These are phyloP conservation scores for Seriola quinqueradiata DNA, from an alignment of 2,113 vertebrate species.

Conservation along the genomic window DNA sequence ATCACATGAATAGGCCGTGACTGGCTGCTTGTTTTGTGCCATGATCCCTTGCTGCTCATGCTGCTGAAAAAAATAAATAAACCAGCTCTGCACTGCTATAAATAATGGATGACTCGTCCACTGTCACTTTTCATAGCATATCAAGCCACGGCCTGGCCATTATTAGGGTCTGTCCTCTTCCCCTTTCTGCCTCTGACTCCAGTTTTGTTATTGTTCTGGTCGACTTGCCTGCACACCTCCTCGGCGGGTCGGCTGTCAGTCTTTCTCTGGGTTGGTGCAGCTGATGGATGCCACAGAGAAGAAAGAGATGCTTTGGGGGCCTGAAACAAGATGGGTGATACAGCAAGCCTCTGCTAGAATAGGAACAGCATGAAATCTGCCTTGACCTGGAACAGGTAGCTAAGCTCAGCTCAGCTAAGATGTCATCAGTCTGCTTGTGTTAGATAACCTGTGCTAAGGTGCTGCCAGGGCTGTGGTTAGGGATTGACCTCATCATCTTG, in stretches of 20 bases:
- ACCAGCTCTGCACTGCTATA: slow-evolving; percentile 80
- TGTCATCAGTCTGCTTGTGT: slow-evolving; percentile 44
- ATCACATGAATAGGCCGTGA: slow-evolving; percentile 80
- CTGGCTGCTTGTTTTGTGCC: slow-evolving; percentile 86
- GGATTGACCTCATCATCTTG: slow-evolving; percentile 64
- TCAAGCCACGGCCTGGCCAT: slow-evolving; percentile 82
- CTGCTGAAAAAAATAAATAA: slow-evolving; percentile 85
- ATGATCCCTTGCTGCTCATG: slow-evolving; percentile 83
- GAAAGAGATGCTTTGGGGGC: slow-evolving; percentile 66
- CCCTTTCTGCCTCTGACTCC: slow-evolving; percentile 75
- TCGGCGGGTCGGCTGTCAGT: slow-evolving; percentile 76
- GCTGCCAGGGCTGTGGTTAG: slow-evolving; percentile 44
- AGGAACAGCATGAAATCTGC: slow-evolving; percentile 43
- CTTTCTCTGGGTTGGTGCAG: slow-evolving; percentile 59
- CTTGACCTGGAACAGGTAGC: slow-evolving; percentile 60
- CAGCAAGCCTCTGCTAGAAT: slow-evolving; percentile 26
- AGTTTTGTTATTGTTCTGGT: slow-evolving; percentile 84
- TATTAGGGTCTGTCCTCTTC: slow-evolving; percentile 84
- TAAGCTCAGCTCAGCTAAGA: slow-evolving; percentile 51
- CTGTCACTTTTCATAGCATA: slow-evolving; percentile 87
- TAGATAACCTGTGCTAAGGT: slow-evolving; percentile 40
- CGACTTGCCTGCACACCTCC: slow-evolving; percentile 77
- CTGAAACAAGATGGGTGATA: slow-evolving; percentile 56
- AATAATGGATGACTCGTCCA: slow-evolving; percentile 88
- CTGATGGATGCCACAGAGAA: slow-evolving; percentile 70